These are phyloP conservation scores for Ceratosolen solmsi DNA, from an alignment of 1,140 invertebrate genomes.

Conservation along the genomic window DNA sequence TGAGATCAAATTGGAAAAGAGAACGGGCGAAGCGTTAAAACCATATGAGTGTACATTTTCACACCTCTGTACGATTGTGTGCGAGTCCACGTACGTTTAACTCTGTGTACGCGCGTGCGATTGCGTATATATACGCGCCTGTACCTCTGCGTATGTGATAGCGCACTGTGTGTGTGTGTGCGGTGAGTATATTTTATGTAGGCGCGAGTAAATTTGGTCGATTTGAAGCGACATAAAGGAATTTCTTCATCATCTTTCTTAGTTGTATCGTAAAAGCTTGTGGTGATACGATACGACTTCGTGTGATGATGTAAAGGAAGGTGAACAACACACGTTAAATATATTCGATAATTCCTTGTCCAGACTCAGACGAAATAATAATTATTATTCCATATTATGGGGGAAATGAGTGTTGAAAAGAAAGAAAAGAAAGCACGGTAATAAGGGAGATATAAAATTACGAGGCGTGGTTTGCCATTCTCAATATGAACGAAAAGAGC, in stretches of 20 bases:
- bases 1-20: slow-evolving; percentile 49
- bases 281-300: not conserved
- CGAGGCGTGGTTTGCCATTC: not conserved
- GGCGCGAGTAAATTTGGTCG: not conserved
- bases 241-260: not conserved
- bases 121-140: not conserved
- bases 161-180: not conserved
- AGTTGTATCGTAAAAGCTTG: not conserved
- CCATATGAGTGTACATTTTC: slow-evolving; percentile 31
- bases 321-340: not conserved
- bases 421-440: not conserved
- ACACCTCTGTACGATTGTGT: not conserved
- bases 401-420: too few species aligned
- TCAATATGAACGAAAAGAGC: not conserved
- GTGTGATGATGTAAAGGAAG: slow-evolving; percentile 7
- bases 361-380: not conserved
- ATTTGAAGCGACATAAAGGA: not conserved
- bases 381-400: not conserved
- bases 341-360: not conserved
- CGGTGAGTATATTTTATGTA: not conserved
- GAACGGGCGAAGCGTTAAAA: slow-evolving; percentile 37
- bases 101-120: not conserved
- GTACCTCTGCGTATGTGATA: too few species aligned
- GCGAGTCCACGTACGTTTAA: too few species aligned
- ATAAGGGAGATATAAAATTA: too few species aligned